These are phyloP conservation scores for Holcopasites calliopsidis DNA, from an alignment of 1,140 invertebrate species.

Conservation along the genomic window DNA sequence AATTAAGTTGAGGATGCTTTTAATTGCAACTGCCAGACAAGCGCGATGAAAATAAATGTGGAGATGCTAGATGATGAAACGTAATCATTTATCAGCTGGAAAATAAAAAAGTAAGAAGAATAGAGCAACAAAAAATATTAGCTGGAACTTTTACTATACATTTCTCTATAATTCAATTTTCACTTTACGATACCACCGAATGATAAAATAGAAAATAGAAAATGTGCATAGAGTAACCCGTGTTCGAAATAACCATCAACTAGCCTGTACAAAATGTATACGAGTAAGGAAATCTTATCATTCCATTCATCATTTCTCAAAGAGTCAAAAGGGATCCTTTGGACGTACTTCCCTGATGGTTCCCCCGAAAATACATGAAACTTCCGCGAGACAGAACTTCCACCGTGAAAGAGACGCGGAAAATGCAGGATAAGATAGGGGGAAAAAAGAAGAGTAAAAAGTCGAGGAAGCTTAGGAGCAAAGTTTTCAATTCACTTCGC, in stretches of 20 bases:
- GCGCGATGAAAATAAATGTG: neutral
- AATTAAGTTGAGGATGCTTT: too few relatives aligned
- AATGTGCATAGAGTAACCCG: too few relatives aligned
- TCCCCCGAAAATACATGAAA: constrained; percentile 37
- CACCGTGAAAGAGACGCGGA: constrained; percentile 15
- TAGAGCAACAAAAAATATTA: too few relatives aligned
- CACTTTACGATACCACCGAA: too few relatives aligned
- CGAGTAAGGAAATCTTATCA: too few relatives aligned
- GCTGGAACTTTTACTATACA: too few relatives aligned
- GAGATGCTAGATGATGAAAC: neutral
- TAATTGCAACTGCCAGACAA: too few relatives aligned
- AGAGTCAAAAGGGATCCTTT: neutral
- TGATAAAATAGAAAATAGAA: too few relatives aligned
- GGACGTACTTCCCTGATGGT: neutral
- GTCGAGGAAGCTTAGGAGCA: constrained; percentile 43
- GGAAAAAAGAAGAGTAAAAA: constrained; percentile 4
- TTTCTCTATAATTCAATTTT: too few relatives aligned
- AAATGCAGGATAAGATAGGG: constrained; percentile 20
- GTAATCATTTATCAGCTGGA: neutral
- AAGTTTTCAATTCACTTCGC: constrained; percentile 58
- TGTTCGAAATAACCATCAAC: too few relatives aligned
- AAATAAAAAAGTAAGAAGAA: neutral
- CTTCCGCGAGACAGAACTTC: constrained; percentile 30
- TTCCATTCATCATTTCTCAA: too few relatives aligned
- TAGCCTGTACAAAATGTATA: too few relatives aligned